Evolutionary conservation across 2,113 vertebrate genomes (phyloP).

Genomic region (Labrus mixtus): DNA sequence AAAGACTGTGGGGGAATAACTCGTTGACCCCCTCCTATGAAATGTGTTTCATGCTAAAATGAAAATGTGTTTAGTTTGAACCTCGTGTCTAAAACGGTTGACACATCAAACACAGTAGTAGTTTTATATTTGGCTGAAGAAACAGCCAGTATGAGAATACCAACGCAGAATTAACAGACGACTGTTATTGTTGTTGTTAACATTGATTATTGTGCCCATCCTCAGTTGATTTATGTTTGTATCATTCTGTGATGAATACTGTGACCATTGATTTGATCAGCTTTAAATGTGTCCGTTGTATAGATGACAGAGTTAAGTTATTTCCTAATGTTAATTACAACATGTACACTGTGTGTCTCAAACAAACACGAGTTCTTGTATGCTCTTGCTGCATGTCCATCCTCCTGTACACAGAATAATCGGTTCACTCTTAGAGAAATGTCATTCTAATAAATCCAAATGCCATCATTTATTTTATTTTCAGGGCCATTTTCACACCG

Average conservation of each 20-base stretch:
- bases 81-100: neutral
- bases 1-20: too few relatives aligned
- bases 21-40: neutral
- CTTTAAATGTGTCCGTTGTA: constrained; percentile 12
- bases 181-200: constrained; percentile 56
- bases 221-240: constrained; percentile 2
- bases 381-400: constrained; percentile 70
- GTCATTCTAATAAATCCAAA: constrained; percentile 66
- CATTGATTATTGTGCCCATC: constrained; percentile 10
- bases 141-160: neutral
- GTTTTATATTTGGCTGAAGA: neutral
- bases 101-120: neutral
- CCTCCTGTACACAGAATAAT: constrained; percentile 45
- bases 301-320: constrained; percentile 19
- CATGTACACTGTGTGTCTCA: constrained; percentile 36
- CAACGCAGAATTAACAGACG: constrained; percentile 27
- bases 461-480: constrained; percentile 3
- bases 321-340: constrained; percentile 25
- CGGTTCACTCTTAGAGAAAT: constrained; percentile 31
- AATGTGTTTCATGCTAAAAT: neutral
- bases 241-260: constrained; percentile 22
- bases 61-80: constrained; percentile 6
- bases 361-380: constrained; percentile 22
- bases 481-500: neutral
- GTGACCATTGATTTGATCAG: constrained; percentile 34